Evolutionary conservation across 2,888 invertebrate genomes (phyloP).

Genomic region (Cheilosia vulpina): DNA sequence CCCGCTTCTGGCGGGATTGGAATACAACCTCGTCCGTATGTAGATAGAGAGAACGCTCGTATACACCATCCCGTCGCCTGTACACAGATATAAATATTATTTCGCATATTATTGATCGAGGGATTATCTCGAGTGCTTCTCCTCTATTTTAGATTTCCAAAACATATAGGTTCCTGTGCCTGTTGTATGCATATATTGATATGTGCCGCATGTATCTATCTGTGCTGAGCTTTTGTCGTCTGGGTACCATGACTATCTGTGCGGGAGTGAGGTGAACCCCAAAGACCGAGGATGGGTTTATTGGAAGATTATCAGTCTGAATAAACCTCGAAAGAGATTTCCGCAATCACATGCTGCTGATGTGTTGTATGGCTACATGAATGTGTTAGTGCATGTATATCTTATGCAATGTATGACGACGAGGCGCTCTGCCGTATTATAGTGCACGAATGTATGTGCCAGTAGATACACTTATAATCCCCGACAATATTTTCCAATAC

Average conservation of each 20-base stretch:
- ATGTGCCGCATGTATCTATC: conserved; percentile 11
- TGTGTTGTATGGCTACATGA: neutral
- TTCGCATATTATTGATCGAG: conserved; percentile 77
- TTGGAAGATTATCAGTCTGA: conserved; percentile 74
- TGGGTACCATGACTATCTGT: neutral
- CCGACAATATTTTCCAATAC: conserved; percentile 75
- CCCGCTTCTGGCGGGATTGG: conserved; percentile 7
- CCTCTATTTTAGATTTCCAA: conserved; percentile 71
- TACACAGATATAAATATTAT: conserved; percentile 63
- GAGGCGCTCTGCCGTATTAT: too few relatives aligned
- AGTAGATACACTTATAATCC: conserved; percentile 74
- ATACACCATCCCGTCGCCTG: neutral
- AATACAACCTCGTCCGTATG: conserved; percentile 17
- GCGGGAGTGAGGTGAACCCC: conserved; percentile 47
- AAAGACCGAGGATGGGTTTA: conserved; percentile 65
- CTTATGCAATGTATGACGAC: conserved; percentile 36
- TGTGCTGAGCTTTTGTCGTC: conserved; percentile 37
- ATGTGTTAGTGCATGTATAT: conserved; percentile 13
- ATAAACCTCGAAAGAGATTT: conserved; percentile 74
- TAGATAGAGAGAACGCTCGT: conserved; percentile 3
- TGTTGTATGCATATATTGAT: neutral
- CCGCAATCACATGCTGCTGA: conserved; percentile 64
- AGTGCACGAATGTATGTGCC: conserved; percentile 34
- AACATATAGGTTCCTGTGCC: conserved; percentile 34
- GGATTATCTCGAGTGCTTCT: conserved; percentile 76